Evolutionary conservation across 2,888 invertebrate species (phyloP), one percentile per base, ranked within the genome.

Genomic region (Protonemura montana): DNA sequence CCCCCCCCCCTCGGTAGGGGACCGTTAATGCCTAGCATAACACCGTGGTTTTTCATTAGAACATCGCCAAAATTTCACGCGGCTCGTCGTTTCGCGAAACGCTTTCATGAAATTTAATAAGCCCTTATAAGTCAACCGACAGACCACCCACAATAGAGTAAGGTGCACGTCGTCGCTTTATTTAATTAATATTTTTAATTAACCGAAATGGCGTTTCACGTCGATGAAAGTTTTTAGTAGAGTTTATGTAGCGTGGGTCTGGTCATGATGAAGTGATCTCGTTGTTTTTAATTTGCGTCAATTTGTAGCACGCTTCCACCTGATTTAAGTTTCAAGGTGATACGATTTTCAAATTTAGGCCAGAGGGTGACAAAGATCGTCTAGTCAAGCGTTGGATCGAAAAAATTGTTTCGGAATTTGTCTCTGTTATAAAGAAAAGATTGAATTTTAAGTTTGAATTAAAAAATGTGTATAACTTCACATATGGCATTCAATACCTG

Each of bases 101-200:
- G 59, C 59, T 21, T 59, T 59, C 21, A 59, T 59, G 59, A 59
- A 59, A 59, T 59, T 59, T 59, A 59, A 59, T 59, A 59, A 59
- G 59, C 59, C 59, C 21, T 59, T 59, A 59, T 59, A 59, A 59
- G 59, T 59, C 59, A 59, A 59, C 59, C 59, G 59, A 21, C 59
- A 21, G 59, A 59, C 59, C 59, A 59, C 59, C 59, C 59, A 21
- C 59, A 59, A 59, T 13, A 59, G 59, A 10, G 59, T 21, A 21
- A 59, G 59, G 59, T 59, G 10, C 10, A 59, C 59, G 21, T n/a
- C 59, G 59, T 21, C 7, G 59, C 59, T 59, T 59, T n/a, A n/a
- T n/a, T 41, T 59, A 59, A 59, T 59, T 59, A 59, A 59, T 59
- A 59, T 59, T 59, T 59, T 59, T 59, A 59, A 59, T 59, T 59